Evolutionary conservation across 2,797 vertebrate species (phyloP), one percentile per base, ranked within the genome.

Genomic region (Acanthurus leucopareius): DNA sequence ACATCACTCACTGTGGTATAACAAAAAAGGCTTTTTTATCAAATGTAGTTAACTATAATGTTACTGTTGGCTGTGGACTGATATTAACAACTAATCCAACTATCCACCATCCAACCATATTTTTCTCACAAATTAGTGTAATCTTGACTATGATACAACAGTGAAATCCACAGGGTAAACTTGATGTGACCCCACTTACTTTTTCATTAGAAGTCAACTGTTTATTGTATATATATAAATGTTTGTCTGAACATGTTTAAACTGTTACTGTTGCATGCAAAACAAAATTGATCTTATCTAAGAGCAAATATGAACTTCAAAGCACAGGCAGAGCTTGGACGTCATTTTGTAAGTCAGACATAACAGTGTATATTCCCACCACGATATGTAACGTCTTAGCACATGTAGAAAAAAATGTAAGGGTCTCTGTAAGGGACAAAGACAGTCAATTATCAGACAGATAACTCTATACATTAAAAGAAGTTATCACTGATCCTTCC

Each of bases 251-350:
- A 85, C 17, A n/a, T 62, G 63, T 20, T 63, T n/a, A 0, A 64
- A 63, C 72, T 87, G 87, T 89, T 90, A 82, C 74, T 87, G 80
- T 88, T 92, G 70, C 87, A 86, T 59, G 79, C 84, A 85, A 91
- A 93, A 89, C 92, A 88, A 80, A 82, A 71, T 63, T 73, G 59
- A 59, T 64, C 86, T 93, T 93, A 94, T 94, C 92, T 92, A 66
- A 60, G 60, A 75, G 60, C 67, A 63, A 89, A 84, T 70, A 80
- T 22, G 35, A 49, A 64, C 70, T 69, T 90, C 84, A 92, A 92
- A 91, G 78, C 65, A 22, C 40, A 71, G 81, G 85, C 69, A 53
- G 60, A 62, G 64, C 69, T 66, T 61, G 47, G 25, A 59, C 71
- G 58, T 62, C 42, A 88, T 86, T 89, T 90, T 90, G 82, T 75